Evolutionary conservation across 2,888 invertebrate species (phyloP).

Genomic region (Hetaerina titia): DNA sequence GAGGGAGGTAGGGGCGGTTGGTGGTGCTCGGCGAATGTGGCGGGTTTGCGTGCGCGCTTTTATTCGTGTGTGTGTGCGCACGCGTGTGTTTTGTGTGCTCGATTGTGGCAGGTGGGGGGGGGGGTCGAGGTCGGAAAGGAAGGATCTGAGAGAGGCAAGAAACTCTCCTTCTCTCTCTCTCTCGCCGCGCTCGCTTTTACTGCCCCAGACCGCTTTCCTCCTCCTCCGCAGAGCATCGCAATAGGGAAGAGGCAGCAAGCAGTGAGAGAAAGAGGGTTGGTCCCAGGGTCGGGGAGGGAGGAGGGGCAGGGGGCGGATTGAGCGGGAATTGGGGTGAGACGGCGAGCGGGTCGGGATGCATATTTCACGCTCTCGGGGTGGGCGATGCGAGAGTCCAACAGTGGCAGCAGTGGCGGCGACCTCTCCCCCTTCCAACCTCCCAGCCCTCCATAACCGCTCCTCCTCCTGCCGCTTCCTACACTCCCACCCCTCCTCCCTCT

Average conservation of each 20-base stretch:
- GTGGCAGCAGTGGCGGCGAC: background rate
- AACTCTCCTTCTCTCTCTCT: background rate
- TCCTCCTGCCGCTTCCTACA: background rate
- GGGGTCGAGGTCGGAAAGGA: background rate
- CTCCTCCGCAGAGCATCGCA: slow-evolving; percentile 20
- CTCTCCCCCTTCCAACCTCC: background rate
- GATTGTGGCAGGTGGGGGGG: background rate
- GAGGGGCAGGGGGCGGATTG: background rate
- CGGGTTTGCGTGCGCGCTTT: too few species aligned
- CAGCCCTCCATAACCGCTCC: too few species aligned
- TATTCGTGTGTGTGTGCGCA: background rate
- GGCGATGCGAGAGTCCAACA: background rate
- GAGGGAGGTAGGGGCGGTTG: too few species aligned
- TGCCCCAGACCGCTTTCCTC: background rate
- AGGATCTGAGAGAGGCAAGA: background rate
- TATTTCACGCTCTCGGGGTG: slow-evolving; percentile 44
- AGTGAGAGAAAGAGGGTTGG: background rate
- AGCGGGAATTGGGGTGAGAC: background rate
- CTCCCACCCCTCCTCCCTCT: background rate
- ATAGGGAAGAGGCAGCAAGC: background rate
- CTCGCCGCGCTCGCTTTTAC: slow-evolving; percentile 10
- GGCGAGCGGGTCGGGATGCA: slow-evolving; percentile 29
- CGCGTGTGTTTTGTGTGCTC: background rate
- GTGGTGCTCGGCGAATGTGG: too few species aligned
- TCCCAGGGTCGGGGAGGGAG: background rate